These are phyloP conservation scores for Chloroceryle amazona DNA, from an alignment of 2,797 vertebrate genomes.

Conservation along the genomic window DNA sequence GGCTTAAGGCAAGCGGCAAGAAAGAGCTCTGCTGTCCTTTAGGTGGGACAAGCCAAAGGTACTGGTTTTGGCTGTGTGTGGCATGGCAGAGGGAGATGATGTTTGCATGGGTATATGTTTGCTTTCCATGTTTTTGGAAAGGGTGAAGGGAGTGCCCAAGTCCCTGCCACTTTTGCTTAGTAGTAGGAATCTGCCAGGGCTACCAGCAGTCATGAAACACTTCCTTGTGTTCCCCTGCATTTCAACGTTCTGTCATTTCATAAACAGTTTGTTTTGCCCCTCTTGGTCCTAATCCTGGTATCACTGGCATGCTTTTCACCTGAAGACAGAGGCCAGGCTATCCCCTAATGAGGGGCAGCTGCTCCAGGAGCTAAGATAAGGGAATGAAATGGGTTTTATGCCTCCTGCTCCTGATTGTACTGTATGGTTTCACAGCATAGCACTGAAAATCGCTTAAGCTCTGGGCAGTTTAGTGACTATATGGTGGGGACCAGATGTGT, in stretches of 20 bases:
- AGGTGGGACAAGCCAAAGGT: background rate
- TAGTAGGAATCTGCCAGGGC: background rate
- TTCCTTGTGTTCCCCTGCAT: background rate
- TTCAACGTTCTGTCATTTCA: background rate
- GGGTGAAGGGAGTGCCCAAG: background rate
- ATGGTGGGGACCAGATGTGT: background rate
- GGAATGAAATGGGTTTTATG: background rate
- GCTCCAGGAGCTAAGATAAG: background rate
- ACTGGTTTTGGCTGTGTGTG: background rate
- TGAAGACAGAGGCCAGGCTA: background rate
- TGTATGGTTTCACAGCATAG: background rate
- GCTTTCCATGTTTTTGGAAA: background rate
- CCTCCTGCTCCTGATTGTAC: background rate
- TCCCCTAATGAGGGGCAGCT: background rate
- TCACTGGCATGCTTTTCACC: background rate
- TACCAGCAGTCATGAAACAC: background rate
- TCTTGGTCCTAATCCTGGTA: background rate
- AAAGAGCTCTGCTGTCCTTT: background rate
- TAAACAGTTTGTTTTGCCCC: background rate
- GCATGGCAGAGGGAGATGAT: background rate
- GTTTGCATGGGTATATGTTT: background rate
- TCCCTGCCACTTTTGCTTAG: rapidly evolving
- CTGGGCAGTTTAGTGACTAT: background rate
- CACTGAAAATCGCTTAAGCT: background rate
- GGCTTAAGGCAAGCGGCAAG: background rate